A percentile compares a stretch with the other conserved stretches of the same genome.
Evolutionary conservation across 2,797 vertebrate species (phyloP).

Genomic region (Centropyge bicolor): DNA sequence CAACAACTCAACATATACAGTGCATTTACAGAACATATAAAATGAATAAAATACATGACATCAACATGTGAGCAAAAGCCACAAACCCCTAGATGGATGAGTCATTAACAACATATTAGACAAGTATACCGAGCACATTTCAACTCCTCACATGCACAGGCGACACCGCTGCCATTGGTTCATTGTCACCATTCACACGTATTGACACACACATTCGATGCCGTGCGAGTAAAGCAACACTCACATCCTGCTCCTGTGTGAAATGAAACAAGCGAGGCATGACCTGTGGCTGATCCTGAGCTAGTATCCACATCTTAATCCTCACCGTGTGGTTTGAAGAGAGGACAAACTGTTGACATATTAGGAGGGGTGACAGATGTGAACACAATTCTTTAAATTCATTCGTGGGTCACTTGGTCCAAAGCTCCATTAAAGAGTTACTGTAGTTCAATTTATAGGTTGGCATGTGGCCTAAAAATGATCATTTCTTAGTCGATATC

Average conservation of each 20-base stretch:
- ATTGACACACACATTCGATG: background rate
- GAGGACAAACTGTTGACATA: conserved; percentile 56
- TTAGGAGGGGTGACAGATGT: conserved; percentile 33
- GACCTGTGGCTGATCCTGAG: conserved; percentile 22
- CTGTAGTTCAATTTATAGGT: background rate
- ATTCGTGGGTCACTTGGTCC: background rate
- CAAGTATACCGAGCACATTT: background rate
- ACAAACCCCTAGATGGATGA: background rate
- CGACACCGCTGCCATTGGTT: background rate
- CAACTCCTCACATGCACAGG: background rate
- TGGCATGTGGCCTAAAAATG: too few relatives aligned
- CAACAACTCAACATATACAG: background rate
- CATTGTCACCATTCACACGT: background rate
- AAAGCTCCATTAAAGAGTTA: background rate
- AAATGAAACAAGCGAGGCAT: background rate
- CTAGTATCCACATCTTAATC: conserved; percentile 36
- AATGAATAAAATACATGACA: background rate
- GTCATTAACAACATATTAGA: background rate
- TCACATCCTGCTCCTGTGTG: conserved; percentile 57
- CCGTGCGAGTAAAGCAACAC: conserved; percentile 10
- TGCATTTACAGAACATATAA: background rate
- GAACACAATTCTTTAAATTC: too few relatives aligned
- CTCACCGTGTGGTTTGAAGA: conserved; percentile 2
- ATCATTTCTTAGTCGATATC: background rate
- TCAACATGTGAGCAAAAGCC: background rate